Evolutionary conservation across 2,113 vertebrate genomes (phyloP), one percentile per base, ranked within the genome.

Genomic region (Pavo muticus): DNA sequence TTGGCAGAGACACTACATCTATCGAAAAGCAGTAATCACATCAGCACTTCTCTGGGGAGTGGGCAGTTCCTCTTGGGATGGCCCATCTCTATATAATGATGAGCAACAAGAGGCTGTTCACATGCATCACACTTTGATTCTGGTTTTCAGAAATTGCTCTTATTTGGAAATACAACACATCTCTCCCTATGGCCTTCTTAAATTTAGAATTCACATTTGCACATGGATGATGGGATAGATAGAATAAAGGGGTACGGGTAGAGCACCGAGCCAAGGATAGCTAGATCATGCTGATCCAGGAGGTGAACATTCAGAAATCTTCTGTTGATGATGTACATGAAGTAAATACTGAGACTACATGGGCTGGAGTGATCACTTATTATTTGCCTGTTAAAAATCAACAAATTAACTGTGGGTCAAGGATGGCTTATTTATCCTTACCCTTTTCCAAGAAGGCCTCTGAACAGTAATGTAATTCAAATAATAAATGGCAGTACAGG

Each of bases 331-430:
- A 35, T 29, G 35, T 3, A 82, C 8, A 14, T 57, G 44, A 83
- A 76, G 15, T 69, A 75, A 77, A 82, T 21, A 42, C n/a, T 17
- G 39, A 60, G 32, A 44, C 29, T 60, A 21, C 15, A 19, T 44
- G 63, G 35, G 40, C 16, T 40, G 37, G 39, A 57, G 35, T 18
- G 44, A 90, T n/a, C 59, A 59, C 14, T 91, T 70, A 30, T 11
- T 84, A 18, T 65, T 39, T 76, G 35, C 59, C 60, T 88, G 32
- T 40, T 70, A 54, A 88, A 94, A 92, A 76, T 67, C 83, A 80
- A 45, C 70, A 83, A 15, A 32, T 11, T 0, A 0, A 44, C 30
- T 77, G 50, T 76, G 37, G 61, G n/a, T 67, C 74, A 90, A 76
- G 30, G 65, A 68, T 75, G 14, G 57, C 32, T 82, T 87, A 74